Evolutionary conservation across 2,888 invertebrate species (phyloP), one percentile per base, ranked within the genome.

Genomic region (Drosophila barbarae): DNA sequence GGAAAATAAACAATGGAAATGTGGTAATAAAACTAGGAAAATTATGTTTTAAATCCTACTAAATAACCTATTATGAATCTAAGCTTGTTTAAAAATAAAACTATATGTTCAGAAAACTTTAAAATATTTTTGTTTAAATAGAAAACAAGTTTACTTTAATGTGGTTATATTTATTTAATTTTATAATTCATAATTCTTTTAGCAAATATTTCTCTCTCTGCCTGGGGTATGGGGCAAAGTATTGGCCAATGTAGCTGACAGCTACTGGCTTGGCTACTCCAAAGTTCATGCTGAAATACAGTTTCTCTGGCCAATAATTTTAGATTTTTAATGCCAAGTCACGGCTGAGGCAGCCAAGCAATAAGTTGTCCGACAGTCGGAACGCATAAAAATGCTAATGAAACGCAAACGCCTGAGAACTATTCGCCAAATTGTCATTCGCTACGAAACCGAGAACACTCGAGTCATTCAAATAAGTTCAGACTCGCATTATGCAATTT

Each of bases 261-360:
- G 50, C 68, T 65, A 66, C 36, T 15, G 1, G 73, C 63, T 42
- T 72, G 44, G 67, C 74, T 66, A 84, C 66, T 72, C 41, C 84
- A 83, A 85, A 84, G 79, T 77, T 72, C 79, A 85, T 60, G 54
- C 60, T 51, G 47, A 54, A 56, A 65, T 56, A 51, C 34, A 53
- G 52, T 58, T 61, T 47, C 49, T 66, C 47, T 53, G 58, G 51
- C 69, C 61, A 73, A 50, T 53, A 47, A 36, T 50, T 73, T 59
- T 56, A 49, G 34, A 67, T 46, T 42, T 71, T 70, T 68, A 82
- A 56, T 74, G 84, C 70, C 76, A 59, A 80, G 69, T 80, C 79
- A 80, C 69, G 84, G 64, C 46, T 56, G 44, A 69, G 49, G 36
- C 68, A 63, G 65, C 44, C 50, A 65, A 41, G 47, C 59, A 59